Evolutionary conservation across 1,140 invertebrate species (phyloP).

Genomic region (Heliconius hewitsoni): DNA sequence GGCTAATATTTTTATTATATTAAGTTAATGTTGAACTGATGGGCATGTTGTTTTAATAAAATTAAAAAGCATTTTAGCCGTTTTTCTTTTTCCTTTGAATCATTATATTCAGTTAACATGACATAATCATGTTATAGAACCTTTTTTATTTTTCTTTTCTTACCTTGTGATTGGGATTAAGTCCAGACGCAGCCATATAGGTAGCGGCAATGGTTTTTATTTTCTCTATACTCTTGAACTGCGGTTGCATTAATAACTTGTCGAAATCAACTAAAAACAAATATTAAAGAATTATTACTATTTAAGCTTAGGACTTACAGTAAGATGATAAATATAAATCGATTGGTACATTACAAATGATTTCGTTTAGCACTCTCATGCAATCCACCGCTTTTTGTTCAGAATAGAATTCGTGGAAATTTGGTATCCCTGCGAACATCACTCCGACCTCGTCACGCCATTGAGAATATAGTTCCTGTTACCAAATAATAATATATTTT

Average conservation of each 20-base stretch:
- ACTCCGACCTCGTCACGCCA: constrained; percentile 96
- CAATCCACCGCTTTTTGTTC: constrained; percentile 99
- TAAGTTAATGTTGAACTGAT: no score
- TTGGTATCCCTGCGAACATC: constrained; percentile 98
- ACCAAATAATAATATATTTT: constrained; percentile 34
- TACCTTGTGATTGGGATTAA: constrained; percentile 90
- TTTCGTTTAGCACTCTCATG: constrained; percentile 98
- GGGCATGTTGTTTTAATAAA: no score
- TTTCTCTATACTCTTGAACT: constrained; percentile 97
- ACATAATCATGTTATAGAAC: no score
- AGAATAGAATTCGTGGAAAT: constrained; percentile 99
- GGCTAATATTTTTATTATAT: no score
- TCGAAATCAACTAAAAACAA: constrained; percentile 91
- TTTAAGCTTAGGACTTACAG: neutral
- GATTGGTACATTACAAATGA: constrained; percentile 89
- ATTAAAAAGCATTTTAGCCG: no score
- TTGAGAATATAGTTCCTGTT: constrained; percentile 96
- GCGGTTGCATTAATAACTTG: constrained; percentile 92
- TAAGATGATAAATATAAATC: constrained; percentile 15
- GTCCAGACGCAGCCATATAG: constrained; percentile 99
- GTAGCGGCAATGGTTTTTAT: constrained; percentile 98
- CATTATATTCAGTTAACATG: no score
- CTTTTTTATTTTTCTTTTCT: neutral
- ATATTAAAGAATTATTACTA: neutral
- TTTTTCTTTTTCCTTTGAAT: no score